Conservation (phyloP, 2,113 vertebrate genomes). For the Tenrec ecaudatus region DNA sequence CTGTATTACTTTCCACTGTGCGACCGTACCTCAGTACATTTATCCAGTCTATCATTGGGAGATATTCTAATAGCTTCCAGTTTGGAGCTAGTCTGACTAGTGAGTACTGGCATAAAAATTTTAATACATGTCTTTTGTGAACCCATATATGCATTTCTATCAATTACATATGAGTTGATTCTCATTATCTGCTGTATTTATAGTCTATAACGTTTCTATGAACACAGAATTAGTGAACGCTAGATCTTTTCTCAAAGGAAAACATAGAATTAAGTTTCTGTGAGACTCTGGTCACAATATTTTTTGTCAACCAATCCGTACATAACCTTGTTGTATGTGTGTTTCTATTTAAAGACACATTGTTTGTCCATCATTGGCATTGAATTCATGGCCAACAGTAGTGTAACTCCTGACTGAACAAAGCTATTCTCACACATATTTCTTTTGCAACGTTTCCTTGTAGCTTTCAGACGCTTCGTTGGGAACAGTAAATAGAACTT, state of each 20-base stretch:
- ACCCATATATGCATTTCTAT: background rate
- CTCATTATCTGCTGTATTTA: background rate
- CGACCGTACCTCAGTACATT: background rate
- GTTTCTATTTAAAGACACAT: background rate
- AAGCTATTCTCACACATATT: background rate
- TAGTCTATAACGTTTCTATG: background rate
- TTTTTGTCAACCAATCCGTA: background rate
- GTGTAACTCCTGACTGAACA: background rate
- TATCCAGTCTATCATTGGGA: background rate
- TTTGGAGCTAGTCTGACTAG: background rate
- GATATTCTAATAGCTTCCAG: background rate
- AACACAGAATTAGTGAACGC: background rate
- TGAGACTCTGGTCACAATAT: background rate
- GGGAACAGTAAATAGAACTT: background rate
- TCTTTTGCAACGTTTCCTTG: background rate
- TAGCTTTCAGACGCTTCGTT: background rate
- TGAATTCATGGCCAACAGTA: background rate
- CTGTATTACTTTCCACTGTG: background rate
- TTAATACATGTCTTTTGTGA: background rate
- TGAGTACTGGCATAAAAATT: background rate
- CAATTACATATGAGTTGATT: background rate
- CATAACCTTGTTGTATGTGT: background rate
- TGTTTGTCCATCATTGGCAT: background rate
- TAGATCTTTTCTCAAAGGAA: background rate
- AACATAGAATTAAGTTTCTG: background rate